phyloP scores from a whole-genome alignment of 2,113 vertebrate genomes.

The Menura novaehollandiae region DNA sequence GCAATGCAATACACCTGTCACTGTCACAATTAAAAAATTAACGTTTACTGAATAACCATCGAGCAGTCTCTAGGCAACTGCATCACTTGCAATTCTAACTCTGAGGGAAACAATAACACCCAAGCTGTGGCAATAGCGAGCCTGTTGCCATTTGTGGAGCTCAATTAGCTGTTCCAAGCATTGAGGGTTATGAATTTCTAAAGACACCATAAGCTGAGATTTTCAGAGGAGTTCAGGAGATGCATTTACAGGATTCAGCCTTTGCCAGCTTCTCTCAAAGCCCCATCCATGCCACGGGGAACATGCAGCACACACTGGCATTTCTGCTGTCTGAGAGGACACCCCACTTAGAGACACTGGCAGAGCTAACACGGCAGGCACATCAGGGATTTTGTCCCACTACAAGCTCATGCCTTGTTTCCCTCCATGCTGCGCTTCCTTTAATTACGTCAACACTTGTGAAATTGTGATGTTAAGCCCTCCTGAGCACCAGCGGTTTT shows the following conservation, averaged over 20 bases:
- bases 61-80: neutral
- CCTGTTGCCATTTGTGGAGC: neutral
- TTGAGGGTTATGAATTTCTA: neutral
- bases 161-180: neutral
- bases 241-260: accelerated
- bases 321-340: neutral
- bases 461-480: slow-evolving; percentile 9
- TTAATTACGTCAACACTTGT: neutral
- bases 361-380: neutral
- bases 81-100: neutral
- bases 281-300: neutral
- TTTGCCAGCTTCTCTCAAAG: neutral
- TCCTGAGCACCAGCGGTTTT: slow-evolving; percentile 4
- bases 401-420: neutral
- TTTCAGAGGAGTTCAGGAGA: neutral
- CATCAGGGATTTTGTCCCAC: neutral
- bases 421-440: neutral
- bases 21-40: neutral
- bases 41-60: neutral
- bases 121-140: neutral
- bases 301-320: neutral
- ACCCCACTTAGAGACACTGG: neutral
- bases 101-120: neutral
- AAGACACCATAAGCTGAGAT: neutral
- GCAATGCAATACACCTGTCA: neutral